Conservation (phyloP, 1,140 invertebrate species). For the Camponotus vicinus region DNA sequence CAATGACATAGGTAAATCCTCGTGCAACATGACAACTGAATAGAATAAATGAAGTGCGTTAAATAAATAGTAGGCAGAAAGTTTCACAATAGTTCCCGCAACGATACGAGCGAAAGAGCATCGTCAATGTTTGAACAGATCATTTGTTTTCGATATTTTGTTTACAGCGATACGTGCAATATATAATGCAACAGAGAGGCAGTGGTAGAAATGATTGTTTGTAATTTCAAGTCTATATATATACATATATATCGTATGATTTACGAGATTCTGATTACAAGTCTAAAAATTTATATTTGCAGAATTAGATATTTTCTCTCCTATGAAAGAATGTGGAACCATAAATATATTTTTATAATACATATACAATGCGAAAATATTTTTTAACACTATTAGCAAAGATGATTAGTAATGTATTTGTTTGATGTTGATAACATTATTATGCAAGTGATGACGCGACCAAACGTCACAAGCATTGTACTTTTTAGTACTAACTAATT, state of each 20-base stretch:
- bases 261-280: no score
- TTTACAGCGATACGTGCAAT: background rate
- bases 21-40: background rate
- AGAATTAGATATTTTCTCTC: background rate
- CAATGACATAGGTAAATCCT: conserved; percentile 15
- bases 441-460: conserved; percentile 12
- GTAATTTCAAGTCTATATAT: background rate
- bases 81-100: background rate
- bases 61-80: background rate
- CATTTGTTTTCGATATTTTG: no score
- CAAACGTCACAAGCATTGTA: background rate
- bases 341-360: background rate
- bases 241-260: background rate
- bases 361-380: background rate
- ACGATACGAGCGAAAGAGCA: background rate
- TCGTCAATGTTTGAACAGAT: no score
- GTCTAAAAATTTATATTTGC: conserved; percentile 1
- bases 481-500: conserved; percentile 10
- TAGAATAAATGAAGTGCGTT: background rate
- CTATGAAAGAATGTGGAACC: background rate
- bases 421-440: background rate
- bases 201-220: background rate
- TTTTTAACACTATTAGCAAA: background rate
- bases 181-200: background rate
- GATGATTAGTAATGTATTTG: background rate